Percentiles rank a stretch among this genome's conserved stretches.
phyloP scores from a whole-genome alignment of 2,888 invertebrate genomes.

The Petrolisthes manimaculis region DNA sequence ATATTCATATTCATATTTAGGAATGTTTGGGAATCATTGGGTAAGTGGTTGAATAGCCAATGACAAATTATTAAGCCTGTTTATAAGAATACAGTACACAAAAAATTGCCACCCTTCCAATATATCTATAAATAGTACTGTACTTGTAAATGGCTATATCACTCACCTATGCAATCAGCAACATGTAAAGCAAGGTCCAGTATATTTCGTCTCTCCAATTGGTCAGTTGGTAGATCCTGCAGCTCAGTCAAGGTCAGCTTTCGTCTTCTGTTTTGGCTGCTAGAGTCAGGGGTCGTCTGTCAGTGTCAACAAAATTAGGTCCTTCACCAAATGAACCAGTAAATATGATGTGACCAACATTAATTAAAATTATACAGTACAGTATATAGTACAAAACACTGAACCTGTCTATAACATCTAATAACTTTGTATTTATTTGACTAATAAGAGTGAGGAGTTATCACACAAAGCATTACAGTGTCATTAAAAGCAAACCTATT shows the following conservation, averaged over 20 bases:
- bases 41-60: background rate
- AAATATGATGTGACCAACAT: too few species aligned
- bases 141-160: background rate
- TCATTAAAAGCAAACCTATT: too few species aligned
- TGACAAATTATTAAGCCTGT: too few species aligned
- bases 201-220: constrained; percentile 2
- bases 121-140: background rate
- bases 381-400: too few species aligned
- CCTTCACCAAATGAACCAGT: too few species aligned
- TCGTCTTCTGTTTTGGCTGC: background rate
- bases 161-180: background rate
- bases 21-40: background rate
- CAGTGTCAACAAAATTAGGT: too few species aligned
- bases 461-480: too few species aligned
- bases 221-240: background rate
- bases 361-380: too few species aligned
- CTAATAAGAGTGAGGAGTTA: too few species aligned
- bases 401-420: too few species aligned
- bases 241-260: constrained; percentile 1
- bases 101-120: background rate
- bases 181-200: background rate
- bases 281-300: too few species aligned
- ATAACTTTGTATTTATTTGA: too few species aligned
- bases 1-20: background rate
- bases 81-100: background rate